Evolutionary conservation across 2,888 invertebrate genomes (phyloP).

Genomic region (Aphidoletes aphidimyza): DNA sequence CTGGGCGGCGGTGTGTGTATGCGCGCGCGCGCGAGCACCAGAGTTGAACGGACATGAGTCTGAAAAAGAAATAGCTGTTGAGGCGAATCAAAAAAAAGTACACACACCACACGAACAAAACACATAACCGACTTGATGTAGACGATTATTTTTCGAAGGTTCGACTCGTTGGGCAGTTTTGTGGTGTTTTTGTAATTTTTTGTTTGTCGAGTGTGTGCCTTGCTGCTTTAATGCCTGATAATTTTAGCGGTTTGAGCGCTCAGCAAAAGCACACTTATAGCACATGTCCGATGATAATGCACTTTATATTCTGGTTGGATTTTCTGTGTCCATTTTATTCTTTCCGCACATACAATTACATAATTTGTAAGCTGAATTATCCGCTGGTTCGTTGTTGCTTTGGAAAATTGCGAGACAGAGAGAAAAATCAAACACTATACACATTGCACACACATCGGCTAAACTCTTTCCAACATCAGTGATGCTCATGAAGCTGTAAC

Average conservation of each 20-base stretch:
- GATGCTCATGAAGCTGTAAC: neutral
- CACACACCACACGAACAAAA: no score
- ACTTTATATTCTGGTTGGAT: slow-evolving; percentile 25
- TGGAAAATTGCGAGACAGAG: neutral
- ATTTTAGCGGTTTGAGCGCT: slow-evolving; percentile 17
- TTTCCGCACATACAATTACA: slow-evolving; percentile 49
- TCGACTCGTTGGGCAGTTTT: neutral
- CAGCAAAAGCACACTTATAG: slow-evolving; percentile 36
- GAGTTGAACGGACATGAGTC: neutral
- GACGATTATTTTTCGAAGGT: slow-evolving; percentile 33
- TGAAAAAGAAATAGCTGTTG: neutral
- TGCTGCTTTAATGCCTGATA: neutral
- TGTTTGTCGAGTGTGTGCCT: no score
- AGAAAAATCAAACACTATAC: neutral
- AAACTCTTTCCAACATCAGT: neutral
- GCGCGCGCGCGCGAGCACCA: neutral
- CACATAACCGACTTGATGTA: no score
- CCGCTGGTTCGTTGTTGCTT: neutral
- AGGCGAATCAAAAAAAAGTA: neutral
- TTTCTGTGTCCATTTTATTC: slow-evolving; percentile 39
- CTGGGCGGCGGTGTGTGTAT: no score
- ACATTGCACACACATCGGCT: neutral
- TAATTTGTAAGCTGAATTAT: slow-evolving; percentile 51
- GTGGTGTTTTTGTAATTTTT: neutral
- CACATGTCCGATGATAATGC: slow-evolving; percentile 51